These are phyloP conservation scores for Quadriops clusia DNA, from an alignment of 2,888 invertebrate genomes.

Conservation along the genomic window DNA sequence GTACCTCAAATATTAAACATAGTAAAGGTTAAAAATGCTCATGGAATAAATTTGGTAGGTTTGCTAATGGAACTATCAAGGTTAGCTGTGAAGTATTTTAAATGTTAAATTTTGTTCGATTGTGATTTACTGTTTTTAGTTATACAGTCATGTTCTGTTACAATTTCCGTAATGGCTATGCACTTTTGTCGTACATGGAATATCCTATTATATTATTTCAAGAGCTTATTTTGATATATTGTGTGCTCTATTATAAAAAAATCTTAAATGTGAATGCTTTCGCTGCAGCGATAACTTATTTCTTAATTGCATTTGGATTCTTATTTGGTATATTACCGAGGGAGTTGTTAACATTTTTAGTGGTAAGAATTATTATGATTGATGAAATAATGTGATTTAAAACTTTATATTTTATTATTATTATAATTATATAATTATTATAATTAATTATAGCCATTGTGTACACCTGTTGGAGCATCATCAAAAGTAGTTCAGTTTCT, in stretches of 20 bases:
- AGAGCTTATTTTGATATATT: conserved; percentile 59
- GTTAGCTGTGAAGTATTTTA: conserved; percentile 35
- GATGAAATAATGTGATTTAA: neutral
- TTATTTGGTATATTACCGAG: conserved; percentile 38
- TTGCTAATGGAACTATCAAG: conserved; percentile 58
- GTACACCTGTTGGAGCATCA: conserved; percentile 70
- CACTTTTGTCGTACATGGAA: conserved; percentile 67
- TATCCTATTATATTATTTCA: conserved; percentile 71
- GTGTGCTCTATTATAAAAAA: conserved; percentile 56
- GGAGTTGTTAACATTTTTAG: conserved; percentile 45
- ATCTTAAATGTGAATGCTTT: conserved; percentile 38
- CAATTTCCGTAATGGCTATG: conserved; percentile 63
- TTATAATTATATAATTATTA: neutral
- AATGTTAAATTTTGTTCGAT: conserved; percentile 6
- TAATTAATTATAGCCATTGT: conserved; percentile 49
- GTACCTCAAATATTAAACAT: conserved; percentile 70
- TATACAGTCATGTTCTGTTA: conserved; percentile 72
- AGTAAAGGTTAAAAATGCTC: conserved; percentile 49
- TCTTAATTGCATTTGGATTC: conserved; percentile 36
- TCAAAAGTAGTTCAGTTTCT: conserved; percentile 70
- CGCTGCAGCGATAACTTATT: conserved; percentile 36
- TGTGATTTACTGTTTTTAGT: conserved; percentile 42
- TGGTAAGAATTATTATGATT: conserved; percentile 43
- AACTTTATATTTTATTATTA: conserved; percentile 4
- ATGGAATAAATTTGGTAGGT: conserved; percentile 55